Percentiles rank a stretch among this genome's conserved stretches.
Evolutionary conservation across 2,797 vertebrate species (phyloP).

Genomic region (Xerus rutilus): DNA sequence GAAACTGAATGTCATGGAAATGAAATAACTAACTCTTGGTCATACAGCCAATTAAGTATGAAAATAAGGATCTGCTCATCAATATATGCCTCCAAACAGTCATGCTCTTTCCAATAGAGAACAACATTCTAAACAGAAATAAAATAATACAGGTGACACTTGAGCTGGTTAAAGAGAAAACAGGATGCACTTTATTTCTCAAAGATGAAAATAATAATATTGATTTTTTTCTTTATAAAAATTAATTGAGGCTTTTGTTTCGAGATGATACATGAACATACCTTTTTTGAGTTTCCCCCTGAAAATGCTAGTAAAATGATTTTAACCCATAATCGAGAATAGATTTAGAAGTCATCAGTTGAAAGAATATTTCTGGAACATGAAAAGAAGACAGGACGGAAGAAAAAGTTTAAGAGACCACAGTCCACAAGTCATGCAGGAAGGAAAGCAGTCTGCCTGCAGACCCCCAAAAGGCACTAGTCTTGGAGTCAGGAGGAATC

Average conservation of each 20-base stretch:
- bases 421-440: neutral
- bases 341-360: neutral
- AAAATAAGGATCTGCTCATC: neutral
- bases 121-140: neutral
- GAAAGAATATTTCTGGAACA: neutral
- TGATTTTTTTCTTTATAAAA: conserved; percentile 29
- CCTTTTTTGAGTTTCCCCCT: neutral
- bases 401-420: neutral
- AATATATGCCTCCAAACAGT: neutral
- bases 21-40: neutral
- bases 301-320: neutral
- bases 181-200: neutral
- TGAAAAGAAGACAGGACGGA: neutral
- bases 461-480: neutral
- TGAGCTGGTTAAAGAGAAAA: neutral
- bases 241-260: neutral
- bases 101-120: neutral
- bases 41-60: neutral
- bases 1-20: neutral
- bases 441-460: neutral
- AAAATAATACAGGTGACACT: neutral
- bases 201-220: conserved; percentile 22
- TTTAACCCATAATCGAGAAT: neutral
- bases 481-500: neutral
- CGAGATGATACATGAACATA: neutral